phyloP scores from a whole-genome alignment of 2,113 vertebrate species.

The Daboia siamensis region DNA sequence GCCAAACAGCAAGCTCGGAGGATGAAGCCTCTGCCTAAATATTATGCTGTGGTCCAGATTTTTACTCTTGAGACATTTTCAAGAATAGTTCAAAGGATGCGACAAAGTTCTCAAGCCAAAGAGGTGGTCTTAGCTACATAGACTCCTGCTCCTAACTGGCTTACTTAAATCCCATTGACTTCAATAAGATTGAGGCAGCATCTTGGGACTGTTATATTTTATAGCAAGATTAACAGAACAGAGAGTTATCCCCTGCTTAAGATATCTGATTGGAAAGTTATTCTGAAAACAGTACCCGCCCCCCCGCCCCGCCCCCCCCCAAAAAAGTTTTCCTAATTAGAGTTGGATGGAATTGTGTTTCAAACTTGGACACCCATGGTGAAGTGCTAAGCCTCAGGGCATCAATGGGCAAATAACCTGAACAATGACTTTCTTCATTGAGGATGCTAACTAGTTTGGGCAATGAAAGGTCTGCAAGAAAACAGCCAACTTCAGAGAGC shows the following conservation, averaged over 20 bases:
- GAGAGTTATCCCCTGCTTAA: slow-evolving; percentile 63
- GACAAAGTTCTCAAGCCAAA: not conserved
- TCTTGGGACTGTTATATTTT: slow-evolving; percentile 58
- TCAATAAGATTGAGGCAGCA: not conserved
- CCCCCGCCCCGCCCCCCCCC: no score
- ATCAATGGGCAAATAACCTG: not conserved
- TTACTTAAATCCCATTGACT: not conserved
- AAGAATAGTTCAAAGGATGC: not conserved
- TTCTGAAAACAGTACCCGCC: slow-evolving; percentile 52
- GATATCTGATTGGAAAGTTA: slow-evolving; percentile 61
- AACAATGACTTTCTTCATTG: not conserved
- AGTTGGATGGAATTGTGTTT: slow-evolving; percentile 65
- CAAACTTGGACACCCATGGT: slow-evolving; percentile 16
- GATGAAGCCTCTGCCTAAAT: not conserved
- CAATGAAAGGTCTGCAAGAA: no score
- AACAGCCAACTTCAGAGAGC: no score
- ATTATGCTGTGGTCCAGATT: not conserved
- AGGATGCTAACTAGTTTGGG: no score
- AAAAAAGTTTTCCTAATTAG: slow-evolving; percentile 63
- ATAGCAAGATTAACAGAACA: slow-evolving; percentile 65
- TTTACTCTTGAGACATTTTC: not conserved
- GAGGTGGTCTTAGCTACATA: no score
- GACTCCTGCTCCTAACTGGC: not conserved
- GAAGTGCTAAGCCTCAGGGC: not conserved
- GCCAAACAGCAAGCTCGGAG: not conserved